phyloP scores from a whole-genome alignment of 2,113 vertebrate genomes.

The Cochlearius cochlearius region DNA sequence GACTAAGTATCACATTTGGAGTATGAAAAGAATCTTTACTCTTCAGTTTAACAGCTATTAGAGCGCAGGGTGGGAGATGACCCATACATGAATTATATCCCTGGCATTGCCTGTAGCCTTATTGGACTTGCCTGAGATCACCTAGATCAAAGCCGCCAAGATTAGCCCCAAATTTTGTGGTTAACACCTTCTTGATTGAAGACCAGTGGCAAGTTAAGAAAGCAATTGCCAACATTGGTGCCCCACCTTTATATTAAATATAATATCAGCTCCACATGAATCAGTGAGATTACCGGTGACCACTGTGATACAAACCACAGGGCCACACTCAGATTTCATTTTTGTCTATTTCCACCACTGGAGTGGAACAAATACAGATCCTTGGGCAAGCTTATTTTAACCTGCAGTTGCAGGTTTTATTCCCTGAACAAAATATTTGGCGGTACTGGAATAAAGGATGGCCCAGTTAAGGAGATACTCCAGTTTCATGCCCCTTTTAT shows the following conservation, averaged over 20 bases:
- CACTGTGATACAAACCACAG: not conserved
- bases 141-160: not conserved
- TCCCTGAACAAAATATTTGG: not conserved
- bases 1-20: not conserved
- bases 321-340: not conserved
- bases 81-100: accelerated
- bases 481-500: not conserved
- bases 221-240: not conserved
- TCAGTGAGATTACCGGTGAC: not conserved
- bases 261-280: not conserved
- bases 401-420: not conserved
- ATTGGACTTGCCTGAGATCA: not conserved
- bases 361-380: not conserved
- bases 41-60: not conserved
- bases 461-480: not conserved
- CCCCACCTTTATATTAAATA: no score
- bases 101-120: not conserved
- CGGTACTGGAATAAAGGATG: not conserved
- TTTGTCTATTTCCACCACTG: not conserved
- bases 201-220: not conserved
- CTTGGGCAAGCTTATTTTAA: not conserved
- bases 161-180: not conserved
- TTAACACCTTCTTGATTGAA: not conserved
- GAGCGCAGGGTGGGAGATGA: not conserved
- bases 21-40: not conserved